These are phyloP conservation scores for Ephydatia muelleri DNA, from an alignment of 37 sponge, comb jelly and placozoan genomes.

Conservation along the genomic window DNA sequence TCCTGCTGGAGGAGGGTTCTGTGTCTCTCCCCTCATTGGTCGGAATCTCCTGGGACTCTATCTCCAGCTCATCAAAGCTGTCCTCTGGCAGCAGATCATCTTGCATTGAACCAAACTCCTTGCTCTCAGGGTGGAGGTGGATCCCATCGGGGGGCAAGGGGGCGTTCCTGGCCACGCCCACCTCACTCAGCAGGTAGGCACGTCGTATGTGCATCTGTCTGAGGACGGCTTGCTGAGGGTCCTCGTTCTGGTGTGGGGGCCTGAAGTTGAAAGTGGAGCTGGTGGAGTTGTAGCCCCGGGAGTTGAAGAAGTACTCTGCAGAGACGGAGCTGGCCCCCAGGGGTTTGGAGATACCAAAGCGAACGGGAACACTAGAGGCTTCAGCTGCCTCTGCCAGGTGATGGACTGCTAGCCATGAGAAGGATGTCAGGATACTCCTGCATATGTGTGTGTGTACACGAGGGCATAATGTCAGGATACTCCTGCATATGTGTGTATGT, in stretches of 20 bases:
- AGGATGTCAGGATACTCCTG: slow-evolving; percentile 46
- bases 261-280: not conserved
- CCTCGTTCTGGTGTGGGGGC: not conserved
- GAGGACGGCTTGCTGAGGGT: not conserved
- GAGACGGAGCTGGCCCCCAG: slow-evolving; percentile 68
- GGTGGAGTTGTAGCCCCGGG: not conserved
- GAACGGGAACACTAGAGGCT: slow-evolving; percentile 49
- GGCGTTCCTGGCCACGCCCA: not conserved
- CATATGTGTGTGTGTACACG: not conserved
- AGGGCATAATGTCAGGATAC: not conserved
- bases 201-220: slow-evolving; percentile 44
- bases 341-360: slow-evolving; percentile 70
- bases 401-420: slow-evolving; percentile 67
- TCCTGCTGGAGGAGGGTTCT: too few species aligned
- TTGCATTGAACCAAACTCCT: not conserved
- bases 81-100: not conserved
- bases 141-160: slow-evolving; percentile 17
- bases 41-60: not conserved
- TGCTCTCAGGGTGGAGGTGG: slow-evolving; percentile 7
- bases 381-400: slow-evolving; percentile 60
- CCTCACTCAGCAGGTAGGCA: slow-evolving; percentile 2
- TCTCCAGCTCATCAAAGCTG: not conserved
- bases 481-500: not conserved
- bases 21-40: not conserved
- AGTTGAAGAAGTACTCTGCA: slow-evolving; percentile 47